Evolutionary conservation across 2,797 vertebrate genomes (phyloP).

Genomic region (Catharus ustulatus): DNA sequence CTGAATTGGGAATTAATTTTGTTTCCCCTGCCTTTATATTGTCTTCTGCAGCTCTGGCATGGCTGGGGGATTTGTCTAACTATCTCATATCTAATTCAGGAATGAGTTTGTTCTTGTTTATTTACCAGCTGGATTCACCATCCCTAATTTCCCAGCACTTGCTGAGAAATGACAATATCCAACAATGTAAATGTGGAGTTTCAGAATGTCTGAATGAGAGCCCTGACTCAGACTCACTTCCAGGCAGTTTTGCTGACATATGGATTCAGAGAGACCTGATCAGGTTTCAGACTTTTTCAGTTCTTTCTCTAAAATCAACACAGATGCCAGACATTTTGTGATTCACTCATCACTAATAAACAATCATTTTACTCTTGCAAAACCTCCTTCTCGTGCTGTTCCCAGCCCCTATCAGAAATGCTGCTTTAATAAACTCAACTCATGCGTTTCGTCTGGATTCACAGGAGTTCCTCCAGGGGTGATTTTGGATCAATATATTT

Average conservation of each 20-base stretch:
- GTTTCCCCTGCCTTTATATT: not conserved
- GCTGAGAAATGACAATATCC: not conserved
- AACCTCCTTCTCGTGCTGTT: not conserved
- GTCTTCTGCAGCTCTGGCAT: not conserved
- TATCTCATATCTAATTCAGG: not conserved
- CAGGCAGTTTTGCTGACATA: slow-evolving; percentile 57
- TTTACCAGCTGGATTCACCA: slow-evolving; percentile 3
- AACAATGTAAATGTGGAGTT: not conserved
- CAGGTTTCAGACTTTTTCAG: slow-evolving; percentile 25
- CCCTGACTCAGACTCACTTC: slow-evolving; percentile 28
- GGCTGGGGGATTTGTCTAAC: not conserved
- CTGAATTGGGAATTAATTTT: slow-evolving; percentile 31
- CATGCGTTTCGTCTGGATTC: not conserved
- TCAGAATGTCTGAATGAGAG: not conserved
- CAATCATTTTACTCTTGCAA: slow-evolving; percentile 37
- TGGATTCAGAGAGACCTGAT: slow-evolving; percentile 9
- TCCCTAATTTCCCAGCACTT: slow-evolving; percentile 1
- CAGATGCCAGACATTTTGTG: not conserved
- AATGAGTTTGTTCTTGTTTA: not conserved
- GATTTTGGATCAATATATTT: slow-evolving; percentile 41
- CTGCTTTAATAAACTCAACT: slow-evolving; percentile 14
- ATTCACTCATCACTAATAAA: slow-evolving; percentile 64
- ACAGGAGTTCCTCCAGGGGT: not conserved
- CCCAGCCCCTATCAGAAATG: slow-evolving; percentile 30
- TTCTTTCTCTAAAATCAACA: slow-evolving; percentile 40